A percentile compares a stretch with the other conserved stretches of the same genome.
These are phyloP conservation scores for Sebastes minor DNA, from an alignment of 2,797 vertebrate species.

Conservation along the genomic window DNA sequence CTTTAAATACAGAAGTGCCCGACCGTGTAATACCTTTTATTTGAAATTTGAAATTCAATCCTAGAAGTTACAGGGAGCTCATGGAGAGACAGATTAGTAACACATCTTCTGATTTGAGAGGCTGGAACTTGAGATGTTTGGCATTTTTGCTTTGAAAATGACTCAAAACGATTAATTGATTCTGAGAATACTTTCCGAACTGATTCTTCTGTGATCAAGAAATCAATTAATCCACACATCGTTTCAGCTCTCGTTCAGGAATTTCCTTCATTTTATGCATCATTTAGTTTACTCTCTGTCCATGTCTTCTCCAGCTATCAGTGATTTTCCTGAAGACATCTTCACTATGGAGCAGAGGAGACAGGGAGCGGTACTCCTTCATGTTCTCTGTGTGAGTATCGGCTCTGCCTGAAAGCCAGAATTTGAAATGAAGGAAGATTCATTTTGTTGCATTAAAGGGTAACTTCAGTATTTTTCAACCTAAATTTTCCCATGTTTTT, in stretches of 20 bases:
- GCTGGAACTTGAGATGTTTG: background rate
- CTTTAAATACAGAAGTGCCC: background rate
- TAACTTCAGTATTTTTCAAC: background rate
- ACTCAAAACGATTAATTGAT: background rate
- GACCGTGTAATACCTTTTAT: background rate
- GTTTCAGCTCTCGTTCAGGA: background rate
- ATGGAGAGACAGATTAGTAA: background rate
- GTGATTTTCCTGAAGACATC: slow-evolving; percentile 84
- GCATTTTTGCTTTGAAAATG: background rate
- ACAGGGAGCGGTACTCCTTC: slow-evolving; percentile 82
- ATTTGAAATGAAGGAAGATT: background rate
- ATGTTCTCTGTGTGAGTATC: slow-evolving; percentile 83
- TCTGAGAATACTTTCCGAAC: background rate
- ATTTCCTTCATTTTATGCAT: background rate
- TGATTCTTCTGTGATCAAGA: background rate
- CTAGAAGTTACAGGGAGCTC: background rate
- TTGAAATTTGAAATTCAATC: background rate
- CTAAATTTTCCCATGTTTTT: background rate
- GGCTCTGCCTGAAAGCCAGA: background rate
- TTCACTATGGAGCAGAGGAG: slow-evolving; percentile 80
- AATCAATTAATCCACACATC: background rate
- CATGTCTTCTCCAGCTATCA: slow-evolving; percentile 69
- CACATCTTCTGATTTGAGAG: background rate
- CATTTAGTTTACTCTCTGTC: background rate
- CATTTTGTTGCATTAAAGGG: background rate